Base-by-base conservation (phyloP, 2,888 invertebrate species). In the Acrobasis repandana region DNA sequence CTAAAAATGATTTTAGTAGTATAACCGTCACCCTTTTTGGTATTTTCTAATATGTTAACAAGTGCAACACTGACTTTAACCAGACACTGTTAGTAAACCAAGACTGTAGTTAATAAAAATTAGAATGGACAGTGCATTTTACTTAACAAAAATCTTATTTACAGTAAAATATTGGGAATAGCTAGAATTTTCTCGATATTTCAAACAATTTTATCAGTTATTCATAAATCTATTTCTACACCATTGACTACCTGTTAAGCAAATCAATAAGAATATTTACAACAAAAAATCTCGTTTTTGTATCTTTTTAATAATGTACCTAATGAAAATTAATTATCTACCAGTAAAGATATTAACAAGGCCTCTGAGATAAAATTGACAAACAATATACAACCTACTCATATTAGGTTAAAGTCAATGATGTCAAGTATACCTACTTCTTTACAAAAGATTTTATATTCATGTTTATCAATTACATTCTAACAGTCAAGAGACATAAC, bases 401-500 rank as follows among this genome's bases (percentile, higher is more conserved):
- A 38, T 43, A 52, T 16, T 46, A 51, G 59, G 51, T 50, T 58
- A 47, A 58, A 33, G 36, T 28, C 48, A 47, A 61, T 48, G 38
- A 61, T 38, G 61, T 33, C 33, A 47, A 38, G 56, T 48, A 49
- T 48, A 18, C 38, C 47, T 57, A 57, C 58, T 34, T 57, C 66
- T 66, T 69, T 60, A 62, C 64, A 63, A 56, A 49, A 60, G 54
- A 65, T 59, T 60, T 62, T 67, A 75, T 75, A 71, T 68, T 64
- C 47, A 52, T 46, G 28, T 46, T 59, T 46, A 71, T 71, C 64
- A 72, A 69, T 75, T 73, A 76, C 69, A 76, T 75, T 74, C 70
- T 80, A 81, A 77, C 74, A 82, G 75, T 77, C 76, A 73, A 71
- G 71, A 77, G 74, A 76, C 71, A 74, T 76, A 83, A 83, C 80